Evolutionary conservation across 2,888 invertebrate genomes (phyloP), one percentile per base, ranked within the genome.

Genomic region (Synanthedon myopaeformis): DNA sequence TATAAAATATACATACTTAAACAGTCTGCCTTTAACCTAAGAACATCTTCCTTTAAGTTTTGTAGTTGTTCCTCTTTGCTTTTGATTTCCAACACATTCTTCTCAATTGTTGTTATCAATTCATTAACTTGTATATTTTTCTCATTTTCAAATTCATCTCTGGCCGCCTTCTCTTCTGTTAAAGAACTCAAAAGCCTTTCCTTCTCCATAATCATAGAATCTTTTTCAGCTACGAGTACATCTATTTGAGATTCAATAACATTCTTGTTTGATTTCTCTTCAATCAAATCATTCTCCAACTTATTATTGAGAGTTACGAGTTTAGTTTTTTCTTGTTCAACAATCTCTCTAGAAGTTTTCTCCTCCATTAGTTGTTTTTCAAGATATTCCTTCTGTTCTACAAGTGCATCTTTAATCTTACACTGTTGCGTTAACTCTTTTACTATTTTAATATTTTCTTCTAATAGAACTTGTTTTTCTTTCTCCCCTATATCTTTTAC

Each of bases 331-430:
- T 74, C 74, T 50, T 69, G 67, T 53, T 72, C 70, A 2, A 59
- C 58, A 51, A 70, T 58, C 53, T 72, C 62, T 56, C 64, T 70
- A 0, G 61, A 57, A 5, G 66, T 61, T 58, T 63, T 69, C 54
- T 76, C 74, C 62, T 75, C 73, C 0, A 67, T 55, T 28, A 74
- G 56, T 42, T 74, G 67, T 55, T 72, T 69, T 1, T 66, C 66
- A 5, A 78, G 63, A 58, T 65, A 68, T 56, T 73, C 69, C 54
- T 68, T 74, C 53, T 69, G 63, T 55, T 69, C 61, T 41, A 58
- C 51, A 41, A 61, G 56, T 55, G 42, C 56, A 45, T 2, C 56
- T 13, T 42, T 57, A 52, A 23, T 51, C 35, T 19, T 57, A 6
- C 19, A 14, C 41, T 48, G 12, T 41, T 49, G 8, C 56, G 49